Conservation (phyloP, 2,113 vertebrate genomes). For the Potamarius usumacintae region DNA sequence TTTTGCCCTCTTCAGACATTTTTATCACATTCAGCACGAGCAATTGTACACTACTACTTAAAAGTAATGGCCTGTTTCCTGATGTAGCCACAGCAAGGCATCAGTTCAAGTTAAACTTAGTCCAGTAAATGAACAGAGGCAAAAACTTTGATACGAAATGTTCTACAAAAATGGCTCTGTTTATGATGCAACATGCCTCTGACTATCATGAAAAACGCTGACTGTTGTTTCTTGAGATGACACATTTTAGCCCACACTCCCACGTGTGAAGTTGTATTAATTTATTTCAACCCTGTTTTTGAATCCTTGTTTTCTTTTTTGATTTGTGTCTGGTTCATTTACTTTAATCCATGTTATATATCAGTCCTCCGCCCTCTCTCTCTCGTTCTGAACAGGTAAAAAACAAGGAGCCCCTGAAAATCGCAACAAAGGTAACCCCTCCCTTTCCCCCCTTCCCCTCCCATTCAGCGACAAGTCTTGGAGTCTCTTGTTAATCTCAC, state of each 20-base stretch:
- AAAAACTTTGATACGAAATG: background rate
- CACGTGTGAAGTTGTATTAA: conserved; percentile 63
- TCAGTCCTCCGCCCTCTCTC: conserved; percentile 85
- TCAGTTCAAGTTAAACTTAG: background rate
- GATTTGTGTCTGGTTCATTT: conserved; percentile 69
- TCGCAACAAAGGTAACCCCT: conserved; percentile 99
- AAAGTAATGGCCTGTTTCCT: background rate
- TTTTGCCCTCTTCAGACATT: background rate
- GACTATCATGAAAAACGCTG: background rate
- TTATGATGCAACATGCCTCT: background rate
- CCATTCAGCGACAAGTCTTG: conserved; percentile 77
- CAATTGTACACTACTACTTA: background rate
- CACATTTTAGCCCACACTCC: conserved; percentile 66
- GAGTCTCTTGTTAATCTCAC: conserved; percentile 62
- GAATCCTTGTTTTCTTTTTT: conserved; percentile 68
- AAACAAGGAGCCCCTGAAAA: conserved; percentile 99
- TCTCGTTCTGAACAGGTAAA: conserved; percentile 98
- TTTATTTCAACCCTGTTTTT: conserved; percentile 61
- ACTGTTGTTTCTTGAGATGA: conserved; percentile 66
- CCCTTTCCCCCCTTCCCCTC: conserved; percentile 59
- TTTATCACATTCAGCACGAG: background rate
- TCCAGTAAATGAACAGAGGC: background rate
- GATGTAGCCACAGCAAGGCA: background rate
- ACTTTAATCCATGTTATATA: conserved; percentile 80
- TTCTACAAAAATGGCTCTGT: background rate